Base-by-base conservation (phyloP, 2,797 vertebrate genomes). In the Falco biarmicus region DNA sequence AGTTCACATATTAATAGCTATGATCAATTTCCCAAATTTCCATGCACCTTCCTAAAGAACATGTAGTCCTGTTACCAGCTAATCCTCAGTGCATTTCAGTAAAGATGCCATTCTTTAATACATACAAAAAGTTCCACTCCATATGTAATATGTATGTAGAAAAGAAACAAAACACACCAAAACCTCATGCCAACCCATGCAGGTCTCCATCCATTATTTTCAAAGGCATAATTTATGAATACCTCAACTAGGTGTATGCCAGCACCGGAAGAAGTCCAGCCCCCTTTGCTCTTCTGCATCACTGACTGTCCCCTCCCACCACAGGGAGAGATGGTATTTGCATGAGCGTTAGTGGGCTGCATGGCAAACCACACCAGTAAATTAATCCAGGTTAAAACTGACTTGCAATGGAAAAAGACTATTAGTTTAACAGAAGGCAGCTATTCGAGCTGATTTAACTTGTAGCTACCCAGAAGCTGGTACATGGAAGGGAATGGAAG, bases 251-350 rank as follows among this genome's bases (percentile, higher is more conserved):
- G 21, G 32, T 51, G 19, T 32, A 22, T 5, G 5, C 12, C 4
- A 14, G 11, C 56, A 47, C 39, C 75, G 34, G 18, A 63, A 50
- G 20, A 84, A 91, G 3, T 41, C 19, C 25, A 24, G 34, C 31
- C 50, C 6, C 8, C 76, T 87, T 77, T 60, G 11, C 21, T 66
- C 18, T 69, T 76, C 56, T 71, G n/a, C 26, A 64, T 43, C 31
- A 47, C 25, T 0, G 0, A 28, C 25, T 69, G 39, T 51, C 28
- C 39, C 29, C 15, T 47, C 29, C 57, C 0, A 0, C 26, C 0
- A 1, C 7, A 15, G 28, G 37, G 5, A 51, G 75, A 84, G 20
- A 15, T 50, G 32, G 25, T 24, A 41, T 80, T 47, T 1, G 1
- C 61, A 41, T 0, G 2, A 69, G 15, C 34, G 15, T 10, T n/a